Evolutionary conservation across 2,888 invertebrate genomes (phyloP).

Genomic region (Esperia sulphurella): DNA sequence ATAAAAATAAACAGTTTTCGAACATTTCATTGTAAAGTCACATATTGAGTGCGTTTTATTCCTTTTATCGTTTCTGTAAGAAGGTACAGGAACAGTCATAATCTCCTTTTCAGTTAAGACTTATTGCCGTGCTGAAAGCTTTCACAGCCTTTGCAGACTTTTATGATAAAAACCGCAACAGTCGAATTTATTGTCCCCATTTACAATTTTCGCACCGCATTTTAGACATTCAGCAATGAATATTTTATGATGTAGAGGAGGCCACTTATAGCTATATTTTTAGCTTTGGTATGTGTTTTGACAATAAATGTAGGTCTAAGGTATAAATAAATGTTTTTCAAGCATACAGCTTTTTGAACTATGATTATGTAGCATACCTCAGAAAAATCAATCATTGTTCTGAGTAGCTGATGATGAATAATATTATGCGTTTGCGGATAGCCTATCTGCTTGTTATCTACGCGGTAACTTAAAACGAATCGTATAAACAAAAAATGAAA

Average conservation of each 20-base stretch:
- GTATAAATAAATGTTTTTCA: no score
- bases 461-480: no score
- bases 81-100: conserved; percentile 49
- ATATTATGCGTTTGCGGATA: no score
- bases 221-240: conserved; percentile 38
- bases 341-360: no score
- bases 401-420: no score
- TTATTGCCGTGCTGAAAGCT: conserved; percentile 62
- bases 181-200: conserved; percentile 61
- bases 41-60: conserved; percentile 1
- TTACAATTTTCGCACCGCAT: conserved; percentile 45
- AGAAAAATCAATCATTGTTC: no score
- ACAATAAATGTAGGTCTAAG: no score
- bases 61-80: conserved; percentile 36
- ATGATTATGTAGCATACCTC: no score
- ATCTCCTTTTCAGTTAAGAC: conserved; percentile 63
- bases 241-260: conserved; percentile 21
- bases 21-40: neutral
- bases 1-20: no score
- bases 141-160: conserved; percentile 48
- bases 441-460: no score
- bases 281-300: no score
- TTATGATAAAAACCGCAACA: conserved; percentile 53
- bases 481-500: no score
- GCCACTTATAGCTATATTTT: neutral